phyloP scores from a whole-genome alignment of 1,140 invertebrate species.

The Drosophila asahinai region DNA sequence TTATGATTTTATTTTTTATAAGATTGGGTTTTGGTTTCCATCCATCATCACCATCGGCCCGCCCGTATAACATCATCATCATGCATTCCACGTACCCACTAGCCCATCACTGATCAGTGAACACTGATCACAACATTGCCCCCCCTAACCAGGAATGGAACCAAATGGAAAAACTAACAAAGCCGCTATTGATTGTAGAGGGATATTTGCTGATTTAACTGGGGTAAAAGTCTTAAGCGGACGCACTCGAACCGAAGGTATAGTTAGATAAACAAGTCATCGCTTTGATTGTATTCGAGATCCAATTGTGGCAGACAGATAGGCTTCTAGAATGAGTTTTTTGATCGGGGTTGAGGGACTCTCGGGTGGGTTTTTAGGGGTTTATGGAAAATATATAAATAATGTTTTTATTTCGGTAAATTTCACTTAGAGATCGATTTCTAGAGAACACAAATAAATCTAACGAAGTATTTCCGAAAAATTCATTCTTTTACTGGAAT shows the following conservation, averaged over 20 bases:
- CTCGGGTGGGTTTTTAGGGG: too few relatives aligned
- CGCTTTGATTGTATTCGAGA: constrained; percentile 20
- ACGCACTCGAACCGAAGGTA: constrained; percentile 20
- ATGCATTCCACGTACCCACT: constrained; percentile 33
- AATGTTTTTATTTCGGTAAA: not conserved
- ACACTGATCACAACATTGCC: constrained; percentile 2
- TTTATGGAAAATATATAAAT: too few relatives aligned
- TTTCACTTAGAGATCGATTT: not conserved
- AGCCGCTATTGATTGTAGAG: constrained; percentile 33
- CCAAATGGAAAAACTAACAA: constrained; percentile 28
- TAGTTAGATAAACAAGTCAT: constrained; percentile 41
- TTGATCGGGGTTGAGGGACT: not conserved
- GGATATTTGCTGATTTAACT: constrained; percentile 42
- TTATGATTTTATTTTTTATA: constrained; percentile 20
- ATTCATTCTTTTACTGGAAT: not conserved
- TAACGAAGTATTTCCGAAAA: not conserved
- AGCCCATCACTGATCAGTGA: constrained; percentile 18
- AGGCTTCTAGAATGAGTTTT: constrained; percentile 4
- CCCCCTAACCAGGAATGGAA: constrained; percentile 47
- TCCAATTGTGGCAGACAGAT: constrained; percentile 28
- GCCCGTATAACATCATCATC: constrained; percentile 12
- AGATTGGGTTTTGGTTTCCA: constrained; percentile 24
- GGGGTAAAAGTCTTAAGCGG: constrained; percentile 36
- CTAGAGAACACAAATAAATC: not conserved
- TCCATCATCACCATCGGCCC: constrained; percentile 5